Percentiles rank a stretch among this genome's conserved stretches.
These are phyloP conservation scores for Stenichneumon culpator DNA, from an alignment of 2,888 invertebrate genomes.

Conservation along the genomic window DNA sequence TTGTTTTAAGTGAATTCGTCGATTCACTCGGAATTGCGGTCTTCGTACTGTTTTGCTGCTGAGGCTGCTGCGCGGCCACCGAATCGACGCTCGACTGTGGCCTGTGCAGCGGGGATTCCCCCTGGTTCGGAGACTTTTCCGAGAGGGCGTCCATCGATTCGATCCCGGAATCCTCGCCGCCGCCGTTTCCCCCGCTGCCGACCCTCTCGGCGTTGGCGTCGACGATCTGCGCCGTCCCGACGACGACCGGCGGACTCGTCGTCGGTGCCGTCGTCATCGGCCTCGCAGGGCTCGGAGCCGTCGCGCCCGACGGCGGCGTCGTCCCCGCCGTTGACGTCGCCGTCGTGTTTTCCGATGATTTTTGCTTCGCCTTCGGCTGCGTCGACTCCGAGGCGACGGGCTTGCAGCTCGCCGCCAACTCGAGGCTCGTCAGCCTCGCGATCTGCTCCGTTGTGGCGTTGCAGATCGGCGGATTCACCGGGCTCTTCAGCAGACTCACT, in stretches of 20 bases:
- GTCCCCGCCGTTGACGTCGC: slow-evolving; percentile 17
- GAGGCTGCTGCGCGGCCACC: slow-evolving; percentile 70
- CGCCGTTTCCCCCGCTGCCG: slow-evolving; percentile 74
- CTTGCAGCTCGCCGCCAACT: slow-evolving; percentile 69
- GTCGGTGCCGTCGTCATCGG: slow-evolving; percentile 15
- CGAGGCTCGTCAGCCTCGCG: slow-evolving; percentile 52
- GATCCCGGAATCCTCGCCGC: slow-evolving; percentile 95
- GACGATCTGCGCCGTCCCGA: slow-evolving; percentile 68
- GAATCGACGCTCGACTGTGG: slow-evolving; percentile 83
- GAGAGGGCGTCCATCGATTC: slow-evolving; percentile 98
- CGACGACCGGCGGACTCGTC: background rate
- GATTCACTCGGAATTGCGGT: slow-evolving; percentile 69
- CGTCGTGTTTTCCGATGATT: slow-evolving; percentile 86
- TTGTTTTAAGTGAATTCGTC: slow-evolving; percentile 84
- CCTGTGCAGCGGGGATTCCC: slow-evolving; percentile 88
- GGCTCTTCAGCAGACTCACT: slow-evolving; percentile 79
- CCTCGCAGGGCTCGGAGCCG: slow-evolving; percentile 61
- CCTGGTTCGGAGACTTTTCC: slow-evolving; percentile 96
- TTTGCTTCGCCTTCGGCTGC: slow-evolving; percentile 87
- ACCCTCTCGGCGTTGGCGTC: slow-evolving; percentile 77
- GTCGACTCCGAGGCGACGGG: slow-evolving; percentile 85
- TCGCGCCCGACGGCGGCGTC: slow-evolving; percentile 1
- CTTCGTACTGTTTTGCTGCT: slow-evolving; percentile 60
- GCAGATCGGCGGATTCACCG: slow-evolving; percentile 70
- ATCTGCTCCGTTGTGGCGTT: slow-evolving; percentile 67